phyloP scores from a whole-genome alignment of 2,797 vertebrate genomes.

The Anolis apletophallus region DNA sequence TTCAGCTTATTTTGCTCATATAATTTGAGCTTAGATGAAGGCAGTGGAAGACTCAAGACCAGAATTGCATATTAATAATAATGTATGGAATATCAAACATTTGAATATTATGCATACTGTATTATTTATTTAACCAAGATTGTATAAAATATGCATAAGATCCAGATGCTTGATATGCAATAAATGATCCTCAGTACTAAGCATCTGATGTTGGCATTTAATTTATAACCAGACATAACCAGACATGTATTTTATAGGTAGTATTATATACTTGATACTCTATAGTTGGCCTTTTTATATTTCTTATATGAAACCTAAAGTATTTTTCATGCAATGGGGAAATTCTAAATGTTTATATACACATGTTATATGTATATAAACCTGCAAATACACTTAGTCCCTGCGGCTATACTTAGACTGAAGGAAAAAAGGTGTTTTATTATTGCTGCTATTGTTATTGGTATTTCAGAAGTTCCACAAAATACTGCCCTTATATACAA shows the following conservation, averaged over 20 bases:
- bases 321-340: not conserved
- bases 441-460: not conserved
- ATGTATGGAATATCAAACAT: not conserved
- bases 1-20: not conserved
- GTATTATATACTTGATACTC: not conserved
- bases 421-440: not conserved
- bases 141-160: not conserved
- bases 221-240: not conserved
- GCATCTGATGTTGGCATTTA: not conserved
- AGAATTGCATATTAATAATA: not conserved
- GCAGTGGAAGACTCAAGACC: not conserved
- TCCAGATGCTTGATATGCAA: not conserved
- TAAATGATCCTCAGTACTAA: not conserved
- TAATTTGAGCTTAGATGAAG: not conserved
- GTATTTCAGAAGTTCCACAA: not conserved
- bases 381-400: too few relatives aligned
- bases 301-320: not conserved
- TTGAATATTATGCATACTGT: not conserved
- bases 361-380: not conserved
- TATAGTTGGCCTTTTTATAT: not conserved
- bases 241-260: not conserved
- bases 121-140: not conserved
- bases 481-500: not conserved
- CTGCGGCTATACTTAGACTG: not conserved
- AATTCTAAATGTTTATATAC: not conserved